Base-by-base conservation (phyloP, 2,113 vertebrate species). In the Oreochromis aureus region DNA sequence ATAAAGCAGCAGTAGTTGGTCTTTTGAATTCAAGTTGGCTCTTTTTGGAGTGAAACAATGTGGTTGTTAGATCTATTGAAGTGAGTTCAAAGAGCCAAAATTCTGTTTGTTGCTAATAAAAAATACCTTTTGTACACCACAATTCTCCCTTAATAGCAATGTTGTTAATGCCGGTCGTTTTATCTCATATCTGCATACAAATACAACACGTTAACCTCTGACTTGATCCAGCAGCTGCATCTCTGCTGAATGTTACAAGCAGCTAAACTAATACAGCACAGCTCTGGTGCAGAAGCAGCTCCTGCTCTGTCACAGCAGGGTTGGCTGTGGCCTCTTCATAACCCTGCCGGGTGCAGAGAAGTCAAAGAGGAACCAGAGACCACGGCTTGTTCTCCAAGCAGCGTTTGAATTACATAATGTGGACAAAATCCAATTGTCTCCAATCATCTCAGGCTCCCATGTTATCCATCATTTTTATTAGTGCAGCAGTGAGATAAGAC, bases 401-500 rank as follows among this genome's bases (percentile, higher is more conserved):
- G 86, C 16, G 83, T 91, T 96, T 95, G 94, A 96, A 95, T 96
- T 96, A 96, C 96, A 95, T 95, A 95, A 96, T 94, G 92, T 93
- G 88, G 89, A 93, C 90, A 89, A 95, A 96, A 97, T 96, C 94
- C 92, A 96, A 96, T 96, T 97, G 96, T 96, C 95, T 95, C 92
- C 94, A 90, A 94, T 96, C 95, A 92, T 96, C 92, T 92, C 91
- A 36, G 80, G 90, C 92, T 92, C 61, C 93, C 59, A 46, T 92
- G 95, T 96, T 95, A 96, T 97, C 96, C 96, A 96, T 97, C 96
- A 96, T 95, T 96, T 96, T 96, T 97, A 96, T 96, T 96, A 94
- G 94, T 94, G 93, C 86, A 1, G 89, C 92, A 86, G 89, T 93
- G 94, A 96, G 96, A 96, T 95, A 95, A 95, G 93, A 96, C 95